Conservation (phyloP, 1,140 invertebrate species). For the Drosophila cardini region DNA sequence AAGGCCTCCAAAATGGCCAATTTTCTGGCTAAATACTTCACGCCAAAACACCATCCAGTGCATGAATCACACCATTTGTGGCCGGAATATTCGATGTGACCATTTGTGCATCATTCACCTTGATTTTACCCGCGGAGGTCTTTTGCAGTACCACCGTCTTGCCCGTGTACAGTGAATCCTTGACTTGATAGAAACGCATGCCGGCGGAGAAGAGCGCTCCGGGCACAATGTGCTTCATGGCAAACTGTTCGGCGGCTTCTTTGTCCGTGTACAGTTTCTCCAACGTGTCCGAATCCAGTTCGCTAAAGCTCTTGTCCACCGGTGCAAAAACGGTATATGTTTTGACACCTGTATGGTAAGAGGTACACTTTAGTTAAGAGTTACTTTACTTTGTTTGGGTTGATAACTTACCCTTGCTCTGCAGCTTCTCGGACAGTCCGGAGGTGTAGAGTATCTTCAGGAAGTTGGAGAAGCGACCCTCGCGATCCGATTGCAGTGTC, state of each 20-base stretch:
- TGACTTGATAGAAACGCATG: conserved; percentile 93
- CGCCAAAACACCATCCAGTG: conserved; percentile 89
- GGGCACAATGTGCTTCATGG: conserved; percentile 91
- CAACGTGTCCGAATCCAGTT: conserved; percentile 88
- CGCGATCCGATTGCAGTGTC: conserved; percentile 92
- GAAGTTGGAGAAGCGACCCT: conserved; percentile 91
- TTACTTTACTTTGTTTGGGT: neutral
- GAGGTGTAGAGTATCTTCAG: conserved; percentile 90
- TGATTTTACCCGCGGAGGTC: conserved; percentile 90
- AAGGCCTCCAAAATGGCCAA: conserved; percentile 20
- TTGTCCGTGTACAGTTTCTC: conserved; percentile 87
- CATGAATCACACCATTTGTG: conserved; percentile 95
- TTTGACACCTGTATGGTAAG: conserved; percentile 87
- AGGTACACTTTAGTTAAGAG: neutral
- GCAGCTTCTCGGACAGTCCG: conserved; percentile 89
- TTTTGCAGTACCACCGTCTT: conserved; percentile 90
- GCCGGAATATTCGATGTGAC: conserved; percentile 93
- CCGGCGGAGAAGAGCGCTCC: conserved; percentile 92
- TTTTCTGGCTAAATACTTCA: conserved; percentile 48
- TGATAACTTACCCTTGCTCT: conserved; percentile 74
- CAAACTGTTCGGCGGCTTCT: conserved; percentile 89
- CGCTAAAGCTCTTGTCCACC: conserved; percentile 91
- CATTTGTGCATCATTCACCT: conserved; percentile 91
- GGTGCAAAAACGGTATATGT: conserved; percentile 94
- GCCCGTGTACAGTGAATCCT: conserved; percentile 89